Percentiles rank a stretch among this genome's conserved stretches.
Evolutionary conservation across 2,888 invertebrate species (phyloP).

Genomic region (Lumbricus terrestris): DNA sequence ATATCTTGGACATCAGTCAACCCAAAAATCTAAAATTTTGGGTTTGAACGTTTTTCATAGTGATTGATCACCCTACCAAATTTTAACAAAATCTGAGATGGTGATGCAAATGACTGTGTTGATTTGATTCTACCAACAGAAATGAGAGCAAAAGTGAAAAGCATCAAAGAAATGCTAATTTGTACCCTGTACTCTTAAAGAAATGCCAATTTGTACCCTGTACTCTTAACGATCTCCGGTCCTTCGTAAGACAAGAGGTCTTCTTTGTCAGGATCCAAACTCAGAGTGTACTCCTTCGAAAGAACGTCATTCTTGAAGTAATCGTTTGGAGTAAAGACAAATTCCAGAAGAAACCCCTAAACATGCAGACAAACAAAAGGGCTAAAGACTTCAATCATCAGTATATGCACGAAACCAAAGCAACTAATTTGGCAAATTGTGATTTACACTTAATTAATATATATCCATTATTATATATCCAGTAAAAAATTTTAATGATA

Average conservation of each 20-base stretch:
- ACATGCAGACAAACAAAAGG: not conserved
- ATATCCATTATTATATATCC: not conserved
- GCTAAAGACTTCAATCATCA: not conserved
- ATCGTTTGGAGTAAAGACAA: constrained; percentile 87
- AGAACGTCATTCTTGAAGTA: constrained; percentile 82
- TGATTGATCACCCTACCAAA: no score
- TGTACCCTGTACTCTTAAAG: constrained; percentile 76
- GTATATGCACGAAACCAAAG: not conserved
- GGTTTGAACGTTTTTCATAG: no score
- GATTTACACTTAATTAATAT: not conserved
- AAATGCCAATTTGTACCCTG: constrained; percentile 66
- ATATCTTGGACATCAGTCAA: no score
- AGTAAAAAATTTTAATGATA: no score
- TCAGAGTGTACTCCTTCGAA: constrained; percentile 88
- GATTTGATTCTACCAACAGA: no score
- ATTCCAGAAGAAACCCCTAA: constrained; percentile 77
- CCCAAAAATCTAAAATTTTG: no score
- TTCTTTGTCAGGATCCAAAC: constrained; percentile 77
- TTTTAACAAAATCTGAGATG: no score
- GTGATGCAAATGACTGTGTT: no score
- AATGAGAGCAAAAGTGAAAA: not conserved
- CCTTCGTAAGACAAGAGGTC: constrained; percentile 89
- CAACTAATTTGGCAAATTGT: not conserved
- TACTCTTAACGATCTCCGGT: constrained; percentile 87
- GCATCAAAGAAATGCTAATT: not conserved